Evolutionary conservation across 64 coral and sea anemone genomes (phyloP).

Genomic region (Dendronephthya gigantea): DNA sequence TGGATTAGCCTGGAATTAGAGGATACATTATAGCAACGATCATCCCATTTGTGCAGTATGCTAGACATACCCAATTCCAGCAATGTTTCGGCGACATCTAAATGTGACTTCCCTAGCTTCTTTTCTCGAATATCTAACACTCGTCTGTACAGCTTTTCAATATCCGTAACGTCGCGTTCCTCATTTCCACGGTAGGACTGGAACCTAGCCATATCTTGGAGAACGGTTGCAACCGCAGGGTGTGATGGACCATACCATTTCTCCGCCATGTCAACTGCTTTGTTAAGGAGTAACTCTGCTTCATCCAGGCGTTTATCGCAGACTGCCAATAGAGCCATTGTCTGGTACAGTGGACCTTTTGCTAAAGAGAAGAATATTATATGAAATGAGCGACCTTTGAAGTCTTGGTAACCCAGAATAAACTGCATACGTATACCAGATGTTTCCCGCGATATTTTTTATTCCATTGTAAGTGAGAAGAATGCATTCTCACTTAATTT

Average conservation of each 20-base stretch:
- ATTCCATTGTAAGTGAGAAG: too few species aligned
- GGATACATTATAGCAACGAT: neutral
- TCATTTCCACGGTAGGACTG: constrained; percentile 32
- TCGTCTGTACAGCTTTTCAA: constrained; percentile 63
- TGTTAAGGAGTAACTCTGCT: constrained; percentile 42
- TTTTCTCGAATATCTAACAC: constrained; percentile 71
- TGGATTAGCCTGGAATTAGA: neutral
- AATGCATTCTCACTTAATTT: too few species aligned
- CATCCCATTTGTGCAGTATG: too few species aligned
- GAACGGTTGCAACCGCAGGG: constrained; percentile 62
- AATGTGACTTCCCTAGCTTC: constrained; percentile 52
- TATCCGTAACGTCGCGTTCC: constrained; percentile 25
- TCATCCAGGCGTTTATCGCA: constrained; percentile 45
- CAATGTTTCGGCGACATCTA: constrained; percentile 68
- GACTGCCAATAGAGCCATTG: constrained; percentile 58
- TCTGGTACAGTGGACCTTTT: neutral
- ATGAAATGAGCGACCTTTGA: neutral
- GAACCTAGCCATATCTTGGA: constrained; percentile 57
- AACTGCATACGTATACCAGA: too few species aligned
- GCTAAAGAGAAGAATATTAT: neutral
- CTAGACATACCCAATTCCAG: constrained; percentile 64
- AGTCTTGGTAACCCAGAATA: too few species aligned
- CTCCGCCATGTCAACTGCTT: constrained; percentile 48
- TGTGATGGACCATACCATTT: constrained; percentile 81
- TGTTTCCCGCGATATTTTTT: too few species aligned